Conservation (phyloP, 92 coral and sea anemone genomes). For the Hydrozoanthus gracilis region DNA sequence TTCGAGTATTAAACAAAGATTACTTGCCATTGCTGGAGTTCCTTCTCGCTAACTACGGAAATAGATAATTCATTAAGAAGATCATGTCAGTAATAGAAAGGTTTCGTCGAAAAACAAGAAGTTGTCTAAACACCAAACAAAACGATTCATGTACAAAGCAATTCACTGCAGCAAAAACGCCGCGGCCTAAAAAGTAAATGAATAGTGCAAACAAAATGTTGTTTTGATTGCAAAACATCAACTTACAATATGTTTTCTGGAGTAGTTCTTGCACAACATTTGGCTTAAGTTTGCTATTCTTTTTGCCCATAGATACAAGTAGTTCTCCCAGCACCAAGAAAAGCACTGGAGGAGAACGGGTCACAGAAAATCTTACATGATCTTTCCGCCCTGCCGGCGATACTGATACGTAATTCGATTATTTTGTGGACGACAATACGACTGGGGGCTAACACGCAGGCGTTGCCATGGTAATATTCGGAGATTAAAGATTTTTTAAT, state of each 20-base stretch:
- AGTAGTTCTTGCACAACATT: conserved; percentile 91
- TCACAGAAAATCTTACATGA: not conserved
- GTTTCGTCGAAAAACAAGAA: not conserved
- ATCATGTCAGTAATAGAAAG: not conserved
- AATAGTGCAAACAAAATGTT: conserved; percentile 2
- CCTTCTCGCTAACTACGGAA: conserved; percentile 91
- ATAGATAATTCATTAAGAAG: conserved; percentile 21
- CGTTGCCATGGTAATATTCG: not conserved
- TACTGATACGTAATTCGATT: not conserved
- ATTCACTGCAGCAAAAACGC: not conserved
- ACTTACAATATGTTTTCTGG: conserved; percentile 87
- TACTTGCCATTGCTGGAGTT: conserved; percentile 94
- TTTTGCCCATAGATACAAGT: conserved; percentile 85
- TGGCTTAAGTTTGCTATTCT: conserved; percentile 86
- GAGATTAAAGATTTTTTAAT: not conserved
- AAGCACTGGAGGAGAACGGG: not conserved
- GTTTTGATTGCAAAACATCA: not conserved
- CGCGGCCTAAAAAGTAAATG: not conserved
- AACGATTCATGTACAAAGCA: not conserved
- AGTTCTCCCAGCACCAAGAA: not conserved
- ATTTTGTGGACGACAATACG: not conserved
- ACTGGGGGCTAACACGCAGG: not conserved
- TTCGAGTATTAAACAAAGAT: not conserved
- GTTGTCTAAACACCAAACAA: not conserved
- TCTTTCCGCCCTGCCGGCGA: conserved; percentile 7